phyloP scores from a whole-genome alignment of 2,797 vertebrate genomes.

The Cynodonichthys magdalenae region DNA sequence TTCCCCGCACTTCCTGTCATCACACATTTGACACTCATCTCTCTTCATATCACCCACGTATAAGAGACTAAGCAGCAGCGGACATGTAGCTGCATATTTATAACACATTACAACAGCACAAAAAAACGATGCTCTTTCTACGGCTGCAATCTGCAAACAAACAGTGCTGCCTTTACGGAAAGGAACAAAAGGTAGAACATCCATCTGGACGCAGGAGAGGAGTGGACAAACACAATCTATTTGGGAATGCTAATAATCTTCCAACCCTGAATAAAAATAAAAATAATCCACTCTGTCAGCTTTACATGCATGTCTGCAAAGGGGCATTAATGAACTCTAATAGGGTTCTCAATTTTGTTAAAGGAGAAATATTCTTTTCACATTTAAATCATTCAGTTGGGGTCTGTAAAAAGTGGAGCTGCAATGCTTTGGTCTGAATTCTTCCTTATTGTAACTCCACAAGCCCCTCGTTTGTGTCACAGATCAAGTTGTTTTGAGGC shows the following conservation, averaged over 20 bases:
- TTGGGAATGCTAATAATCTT: conserved; percentile 31
- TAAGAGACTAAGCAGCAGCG: conserved; percentile 12
- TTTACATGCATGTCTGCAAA: conserved; percentile 11
- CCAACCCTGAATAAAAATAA: conserved; percentile 9
- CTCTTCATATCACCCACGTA: conserved; percentile 1
- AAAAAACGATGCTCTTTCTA: conserved; percentile 47
- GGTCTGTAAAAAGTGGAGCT: no score
- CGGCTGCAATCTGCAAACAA: conserved; percentile 49
- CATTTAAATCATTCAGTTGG: no score
- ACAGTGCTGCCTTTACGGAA: conserved; percentile 5
- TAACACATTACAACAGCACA: conserved; percentile 59
- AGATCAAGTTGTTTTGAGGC: no score
- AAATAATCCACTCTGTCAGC: conserved; percentile 21
- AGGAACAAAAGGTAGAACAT: conserved; percentile 13
- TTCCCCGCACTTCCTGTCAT: conserved; percentile 9
- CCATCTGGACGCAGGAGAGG: conserved; percentile 15
- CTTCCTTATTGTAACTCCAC: no score
- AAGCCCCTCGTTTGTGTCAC: no score
- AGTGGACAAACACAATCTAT: conserved; percentile 48
- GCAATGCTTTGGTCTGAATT: no score
- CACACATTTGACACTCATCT: conserved; percentile 28
- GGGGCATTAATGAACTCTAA: conserved; percentile 13
- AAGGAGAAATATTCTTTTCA: background rate
- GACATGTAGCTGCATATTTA: conserved; percentile 76
- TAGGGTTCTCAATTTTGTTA: background rate